Conservation (phyloP, 2,888 invertebrate genomes). For the Parasteatoda lunata region DNA sequence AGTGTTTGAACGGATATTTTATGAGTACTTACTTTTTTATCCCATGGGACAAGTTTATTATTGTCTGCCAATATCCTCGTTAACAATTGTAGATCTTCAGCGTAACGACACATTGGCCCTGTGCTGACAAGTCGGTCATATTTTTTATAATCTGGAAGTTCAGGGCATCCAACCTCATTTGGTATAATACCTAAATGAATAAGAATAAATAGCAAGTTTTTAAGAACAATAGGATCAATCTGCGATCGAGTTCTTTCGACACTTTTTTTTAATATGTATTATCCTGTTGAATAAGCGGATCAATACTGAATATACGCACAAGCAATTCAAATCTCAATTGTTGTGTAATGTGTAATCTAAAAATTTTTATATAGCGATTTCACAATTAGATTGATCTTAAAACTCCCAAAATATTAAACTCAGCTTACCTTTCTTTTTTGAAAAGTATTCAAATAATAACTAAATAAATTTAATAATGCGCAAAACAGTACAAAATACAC, state of each 20-base stretch:
- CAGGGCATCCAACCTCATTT: conserved; percentile 12
- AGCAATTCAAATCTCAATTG: too few relatives aligned
- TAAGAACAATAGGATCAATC: not conserved
- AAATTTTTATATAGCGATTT: too few relatives aligned
- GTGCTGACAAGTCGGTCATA: conserved; percentile 7
- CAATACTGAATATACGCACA: too few relatives aligned
- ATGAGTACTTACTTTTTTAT: conserved; percentile 12
- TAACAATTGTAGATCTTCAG: conserved; percentile 86
- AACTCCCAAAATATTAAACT: too few relatives aligned
- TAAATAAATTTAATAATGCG: too few relatives aligned
- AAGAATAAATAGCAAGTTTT: not conserved
- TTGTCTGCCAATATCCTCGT: conserved; percentile 78
- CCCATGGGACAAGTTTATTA: conserved; percentile 4
- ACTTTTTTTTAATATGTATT: not conserved
- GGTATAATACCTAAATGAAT: conserved; percentile 30
- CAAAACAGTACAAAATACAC: too few relatives aligned
- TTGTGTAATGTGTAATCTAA: too few relatives aligned
- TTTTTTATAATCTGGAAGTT: not conserved
- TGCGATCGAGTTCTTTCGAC: not conserved
- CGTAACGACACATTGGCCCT: conserved; percentile 87
- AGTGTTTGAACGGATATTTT: not conserved
- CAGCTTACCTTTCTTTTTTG: too few relatives aligned
- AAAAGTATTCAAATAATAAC: too few relatives aligned
- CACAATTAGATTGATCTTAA: too few relatives aligned
- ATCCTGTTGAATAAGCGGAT: too few relatives aligned